Evolutionary conservation across 2,113 vertebrate species (phyloP).

Genomic region (Amazona guildingii): DNA sequence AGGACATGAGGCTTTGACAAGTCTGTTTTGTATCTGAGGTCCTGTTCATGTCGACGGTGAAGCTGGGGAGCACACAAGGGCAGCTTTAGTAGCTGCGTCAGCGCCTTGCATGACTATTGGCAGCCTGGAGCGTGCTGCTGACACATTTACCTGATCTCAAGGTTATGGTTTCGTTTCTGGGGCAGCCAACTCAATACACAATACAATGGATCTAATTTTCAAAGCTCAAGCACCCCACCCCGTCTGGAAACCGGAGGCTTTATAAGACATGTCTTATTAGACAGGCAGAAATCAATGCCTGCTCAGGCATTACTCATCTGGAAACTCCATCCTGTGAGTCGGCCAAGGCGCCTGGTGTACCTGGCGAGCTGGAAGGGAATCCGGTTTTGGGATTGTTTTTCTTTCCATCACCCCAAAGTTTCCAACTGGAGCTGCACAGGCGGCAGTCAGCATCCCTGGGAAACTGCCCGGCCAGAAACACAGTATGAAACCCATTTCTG

Average conservation of each 20-base stretch:
- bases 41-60: neutral
- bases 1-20: neutral
- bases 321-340: neutral
- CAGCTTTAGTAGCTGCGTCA: neutral
- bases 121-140: neutral
- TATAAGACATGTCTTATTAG: neutral
- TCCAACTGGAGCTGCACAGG: neutral
- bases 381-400: neutral
- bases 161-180: neutral
- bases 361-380: neutral
- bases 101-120: neutral
- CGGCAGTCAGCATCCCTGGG: neutral
- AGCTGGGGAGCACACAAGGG: rapidly evolving
- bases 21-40: neutral
- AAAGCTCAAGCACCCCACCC: conserved; percentile 25
- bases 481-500: neutral
- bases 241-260: conserved; percentile 40
- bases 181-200: neutral
- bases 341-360: neutral
- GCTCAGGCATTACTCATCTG: conserved; percentile 14
- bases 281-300: conserved; percentile 43
- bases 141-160: neutral
- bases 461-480: neutral
- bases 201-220: conserved; percentile 16
- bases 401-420: neutral